A percentile compares a stretch with the other conserved stretches of the same genome.
Conservation (phyloP, 2,113 vertebrate species). For the Cairina moschata region DNA sequence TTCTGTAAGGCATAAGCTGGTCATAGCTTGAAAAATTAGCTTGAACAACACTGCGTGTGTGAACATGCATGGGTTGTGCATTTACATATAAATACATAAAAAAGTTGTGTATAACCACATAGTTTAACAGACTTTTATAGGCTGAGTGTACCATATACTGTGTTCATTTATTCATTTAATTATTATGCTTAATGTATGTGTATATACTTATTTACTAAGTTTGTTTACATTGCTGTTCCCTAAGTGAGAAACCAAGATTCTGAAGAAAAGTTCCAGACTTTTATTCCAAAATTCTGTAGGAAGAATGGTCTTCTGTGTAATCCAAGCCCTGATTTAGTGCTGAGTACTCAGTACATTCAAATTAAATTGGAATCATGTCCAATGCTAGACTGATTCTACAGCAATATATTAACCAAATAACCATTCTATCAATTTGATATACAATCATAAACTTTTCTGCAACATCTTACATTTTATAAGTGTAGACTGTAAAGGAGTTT, state of each 20-base stretch:
- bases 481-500: neutral
- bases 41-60: neutral
- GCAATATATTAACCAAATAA: neutral
- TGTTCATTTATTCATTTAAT: neutral
- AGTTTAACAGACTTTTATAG: neutral
- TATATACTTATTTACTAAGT: neutral
- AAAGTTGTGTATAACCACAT: neutral
- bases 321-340: neutral
- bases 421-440: neutral
- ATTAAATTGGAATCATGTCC: neutral
- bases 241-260: neutral
- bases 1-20: neutral
- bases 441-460: neutral
- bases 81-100: neutral
- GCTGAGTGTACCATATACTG: neutral
- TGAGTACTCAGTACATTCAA: neutral
- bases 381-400: neutral
- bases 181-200: neutral
- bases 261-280: neutral
- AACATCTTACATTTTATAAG: neutral
- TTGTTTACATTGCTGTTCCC: neutral
- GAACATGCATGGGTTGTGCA: no score
- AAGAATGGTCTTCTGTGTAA: neutral
- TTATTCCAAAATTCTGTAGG: neutral
- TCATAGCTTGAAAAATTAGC: neutral